Conservation (phyloP, 2,797 vertebrate genomes). For the Mormyrops boulengeri region DNA sequence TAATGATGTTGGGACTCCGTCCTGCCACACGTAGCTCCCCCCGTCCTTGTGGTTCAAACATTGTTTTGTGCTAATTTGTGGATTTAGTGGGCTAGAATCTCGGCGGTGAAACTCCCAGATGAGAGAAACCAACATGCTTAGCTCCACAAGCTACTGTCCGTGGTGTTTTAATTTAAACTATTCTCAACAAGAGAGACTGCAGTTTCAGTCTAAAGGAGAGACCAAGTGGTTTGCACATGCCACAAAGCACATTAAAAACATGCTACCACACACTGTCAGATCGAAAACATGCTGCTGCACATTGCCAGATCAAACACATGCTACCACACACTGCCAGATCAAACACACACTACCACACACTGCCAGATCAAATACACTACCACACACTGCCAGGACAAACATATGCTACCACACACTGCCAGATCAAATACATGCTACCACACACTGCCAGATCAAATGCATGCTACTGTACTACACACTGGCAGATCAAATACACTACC, state of each 20-base stretch:
- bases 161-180: neutral
- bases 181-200: neutral
- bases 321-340: neutral
- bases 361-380: neutral
- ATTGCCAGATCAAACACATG: neutral
- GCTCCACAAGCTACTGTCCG: neutral
- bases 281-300: neutral
- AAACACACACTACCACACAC: neutral
- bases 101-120: neutral
- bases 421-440: neutral
- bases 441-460: neutral
- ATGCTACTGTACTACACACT: neutral
- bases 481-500: neutral
- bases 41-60: neutral
- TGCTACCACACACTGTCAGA: neutral
- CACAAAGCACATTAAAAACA: neutral
- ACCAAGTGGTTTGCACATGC: neutral
- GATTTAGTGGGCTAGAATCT: neutral
- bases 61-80: conserved; percentile 1
- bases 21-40: neutral
- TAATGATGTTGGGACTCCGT: neutral
- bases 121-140: neutral
- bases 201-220: neutral
- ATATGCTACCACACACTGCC: neutral
- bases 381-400: neutral